Percentiles rank a stretch among this genome's conserved stretches.
These are phyloP conservation scores for Gambusia yucatana DNA, from an alignment of 2,797 vertebrate genomes.

Conservation along the genomic window DNA sequence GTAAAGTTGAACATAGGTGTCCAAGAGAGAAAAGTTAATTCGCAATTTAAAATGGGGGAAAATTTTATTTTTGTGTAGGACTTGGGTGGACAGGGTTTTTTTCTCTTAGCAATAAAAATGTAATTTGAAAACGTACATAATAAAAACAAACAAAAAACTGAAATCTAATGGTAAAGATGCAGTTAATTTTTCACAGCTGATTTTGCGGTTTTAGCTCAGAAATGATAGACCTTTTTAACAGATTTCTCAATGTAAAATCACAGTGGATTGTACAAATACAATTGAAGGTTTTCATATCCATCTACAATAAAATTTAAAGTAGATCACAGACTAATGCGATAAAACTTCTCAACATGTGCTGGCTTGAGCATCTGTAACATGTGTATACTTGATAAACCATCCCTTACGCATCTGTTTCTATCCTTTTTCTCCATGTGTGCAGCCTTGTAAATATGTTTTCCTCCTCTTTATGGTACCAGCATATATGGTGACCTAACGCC, in stretches of 20 bases:
- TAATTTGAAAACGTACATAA: neutral
- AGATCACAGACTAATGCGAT: neutral
- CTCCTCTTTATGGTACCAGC: conserved; percentile 33
- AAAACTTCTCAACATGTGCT: neutral
- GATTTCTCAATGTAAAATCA: neutral
- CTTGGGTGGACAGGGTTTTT: neutral
- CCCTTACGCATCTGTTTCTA: conserved; percentile 34
- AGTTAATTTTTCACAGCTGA: neutral
- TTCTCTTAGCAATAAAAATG: neutral
- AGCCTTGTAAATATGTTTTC: conserved; percentile 59
- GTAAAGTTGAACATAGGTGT: neutral
- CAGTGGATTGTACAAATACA: neutral
- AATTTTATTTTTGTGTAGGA: neutral
- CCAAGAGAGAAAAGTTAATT: neutral
- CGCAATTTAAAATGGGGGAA: neutral
- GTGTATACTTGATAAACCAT: conserved; percentile 23
- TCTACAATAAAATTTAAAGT: neutral
- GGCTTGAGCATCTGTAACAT: conserved; percentile 12
- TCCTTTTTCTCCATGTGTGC: conserved; percentile 38
- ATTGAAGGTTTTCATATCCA: neutral
- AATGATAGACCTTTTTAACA: neutral
- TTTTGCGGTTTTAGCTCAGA: neutral
- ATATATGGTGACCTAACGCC: conserved; percentile 50
- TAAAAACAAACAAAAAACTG: neutral
- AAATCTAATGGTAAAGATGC: neutral